phyloP scores from a whole-genome alignment of 2,797 vertebrate genomes.

The Cuculus canorus region DNA sequence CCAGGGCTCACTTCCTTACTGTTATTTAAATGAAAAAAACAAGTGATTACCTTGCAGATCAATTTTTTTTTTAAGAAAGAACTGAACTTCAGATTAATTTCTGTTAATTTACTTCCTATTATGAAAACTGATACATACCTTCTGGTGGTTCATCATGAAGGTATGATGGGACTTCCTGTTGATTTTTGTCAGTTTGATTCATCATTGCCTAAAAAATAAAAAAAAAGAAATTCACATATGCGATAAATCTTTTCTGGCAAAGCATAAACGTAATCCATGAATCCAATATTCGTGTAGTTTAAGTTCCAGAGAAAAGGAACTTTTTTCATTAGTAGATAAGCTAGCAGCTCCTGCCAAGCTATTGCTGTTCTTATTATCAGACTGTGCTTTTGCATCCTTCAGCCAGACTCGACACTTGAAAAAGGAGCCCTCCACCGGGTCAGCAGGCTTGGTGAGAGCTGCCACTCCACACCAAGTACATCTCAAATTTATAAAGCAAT shows the following conservation, averaged over 20 bases:
- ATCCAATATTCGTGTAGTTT: background rate
- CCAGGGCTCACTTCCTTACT: background rate
- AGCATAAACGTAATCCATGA: background rate
- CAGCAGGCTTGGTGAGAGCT: background rate
- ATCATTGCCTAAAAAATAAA: slow-evolving; percentile 80
- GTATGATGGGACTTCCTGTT: slow-evolving; percentile 85
- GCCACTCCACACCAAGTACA: background rate
- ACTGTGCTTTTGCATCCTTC: background rate
- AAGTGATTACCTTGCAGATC: background rate
- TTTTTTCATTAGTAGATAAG: background rate
- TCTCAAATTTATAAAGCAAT: background rate
- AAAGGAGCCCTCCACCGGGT: background rate
- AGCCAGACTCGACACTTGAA: background rate
- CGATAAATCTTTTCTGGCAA: background rate
- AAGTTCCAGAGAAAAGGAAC: background rate
- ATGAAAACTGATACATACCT: slow-evolving; percentile 73
- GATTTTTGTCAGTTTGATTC: slow-evolving; percentile 87
- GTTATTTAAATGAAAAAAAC: background rate
- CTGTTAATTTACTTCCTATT: background rate
- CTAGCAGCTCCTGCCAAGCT: background rate
- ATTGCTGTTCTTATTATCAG: background rate
- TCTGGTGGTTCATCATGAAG: slow-evolving; percentile 85
- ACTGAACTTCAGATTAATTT: background rate
- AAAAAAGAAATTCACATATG: slow-evolving; percentile 24
- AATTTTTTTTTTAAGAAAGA: background rate